A percentile compares a stretch with the other conserved stretches of the same genome.
These are phyloP conservation scores for Halcyon malimbica DNA, from an alignment of 2,113 vertebrate species.

Conservation along the genomic window DNA sequence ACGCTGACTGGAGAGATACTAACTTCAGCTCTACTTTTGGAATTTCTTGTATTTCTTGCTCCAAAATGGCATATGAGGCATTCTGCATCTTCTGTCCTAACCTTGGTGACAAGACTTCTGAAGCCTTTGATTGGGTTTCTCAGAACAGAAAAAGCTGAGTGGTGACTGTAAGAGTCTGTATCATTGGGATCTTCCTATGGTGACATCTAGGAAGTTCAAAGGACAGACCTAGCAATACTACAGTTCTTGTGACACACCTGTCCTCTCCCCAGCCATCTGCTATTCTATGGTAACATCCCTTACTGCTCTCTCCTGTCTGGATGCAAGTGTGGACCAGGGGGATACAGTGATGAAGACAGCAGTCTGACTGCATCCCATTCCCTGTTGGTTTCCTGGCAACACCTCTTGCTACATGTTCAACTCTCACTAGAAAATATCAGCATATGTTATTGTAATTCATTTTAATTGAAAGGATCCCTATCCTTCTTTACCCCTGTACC, in stretches of 20 bases:
- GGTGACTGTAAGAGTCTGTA: neutral
- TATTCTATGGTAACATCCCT: neutral
- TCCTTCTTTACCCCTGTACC: neutral
- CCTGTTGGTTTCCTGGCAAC: neutral
- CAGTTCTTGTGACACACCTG: neutral
- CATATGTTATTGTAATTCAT: neutral
- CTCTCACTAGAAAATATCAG: neutral
- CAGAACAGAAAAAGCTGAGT: neutral
- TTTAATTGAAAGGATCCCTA: neutral
- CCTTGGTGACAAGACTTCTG: neutral
- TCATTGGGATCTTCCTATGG: neutral
- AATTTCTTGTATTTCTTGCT: neutral
- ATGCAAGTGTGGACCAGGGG: neutral
- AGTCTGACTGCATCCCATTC: neutral
- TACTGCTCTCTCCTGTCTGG: neutral
- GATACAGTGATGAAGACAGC: neutral
- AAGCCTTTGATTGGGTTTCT: neutral
- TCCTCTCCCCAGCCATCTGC: neutral
- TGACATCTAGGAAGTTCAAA: neutral
- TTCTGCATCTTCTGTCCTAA: neutral
- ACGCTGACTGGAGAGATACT: neutral
- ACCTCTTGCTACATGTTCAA: fast-evolving
- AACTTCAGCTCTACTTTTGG: neutral
- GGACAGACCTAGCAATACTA: neutral
- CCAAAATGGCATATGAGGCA: neutral